Conservation (phyloP, 2,797 vertebrate genomes). For the Erpetoichthys calabaricus region DNA sequence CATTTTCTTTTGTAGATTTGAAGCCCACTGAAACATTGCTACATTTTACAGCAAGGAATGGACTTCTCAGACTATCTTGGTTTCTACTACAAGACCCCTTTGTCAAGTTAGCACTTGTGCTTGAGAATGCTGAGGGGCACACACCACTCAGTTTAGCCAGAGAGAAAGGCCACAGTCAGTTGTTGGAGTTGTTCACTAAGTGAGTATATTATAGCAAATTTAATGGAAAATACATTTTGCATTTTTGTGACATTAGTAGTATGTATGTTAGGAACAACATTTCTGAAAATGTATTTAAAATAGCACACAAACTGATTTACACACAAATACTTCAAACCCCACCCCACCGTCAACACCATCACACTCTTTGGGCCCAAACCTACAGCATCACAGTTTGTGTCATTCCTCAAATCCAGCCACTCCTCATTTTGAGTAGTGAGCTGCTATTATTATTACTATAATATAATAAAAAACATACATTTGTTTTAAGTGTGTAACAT, state of each 20-base stretch:
- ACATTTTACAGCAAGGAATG: conserved; percentile 83
- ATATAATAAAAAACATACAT: too few species aligned
- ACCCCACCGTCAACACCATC: too few species aligned
- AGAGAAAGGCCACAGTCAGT: conserved; percentile 54
- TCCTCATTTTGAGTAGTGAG: too few species aligned
- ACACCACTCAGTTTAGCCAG: conserved; percentile 66
- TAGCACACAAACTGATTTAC: not conserved
- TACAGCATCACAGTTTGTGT: too few species aligned
- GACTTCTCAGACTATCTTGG: conserved; percentile 58
- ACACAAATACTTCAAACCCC: too few species aligned
- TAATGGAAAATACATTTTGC: not conserved
- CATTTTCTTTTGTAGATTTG: conserved; percentile 41
- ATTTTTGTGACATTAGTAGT: conserved; percentile 1
- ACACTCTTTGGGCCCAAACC: too few species aligned
- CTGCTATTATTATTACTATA: too few species aligned
- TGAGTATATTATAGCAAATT: conserved; percentile 33
- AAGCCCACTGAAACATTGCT: conserved; percentile 79
- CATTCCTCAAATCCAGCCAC: too few species aligned
- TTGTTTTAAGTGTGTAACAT: too few species aligned
- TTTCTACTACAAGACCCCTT: conserved; percentile 77
- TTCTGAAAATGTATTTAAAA: not conserved
- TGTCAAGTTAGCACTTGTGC: conserved; percentile 59
- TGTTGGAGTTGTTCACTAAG: conserved; percentile 64
- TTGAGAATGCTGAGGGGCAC: conserved; percentile 72
- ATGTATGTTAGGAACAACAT: conserved; percentile 11